These are phyloP conservation scores for Sturnus vulgaris DNA, from an alignment of 2,113 vertebrate species.

Conservation along the genomic window DNA sequence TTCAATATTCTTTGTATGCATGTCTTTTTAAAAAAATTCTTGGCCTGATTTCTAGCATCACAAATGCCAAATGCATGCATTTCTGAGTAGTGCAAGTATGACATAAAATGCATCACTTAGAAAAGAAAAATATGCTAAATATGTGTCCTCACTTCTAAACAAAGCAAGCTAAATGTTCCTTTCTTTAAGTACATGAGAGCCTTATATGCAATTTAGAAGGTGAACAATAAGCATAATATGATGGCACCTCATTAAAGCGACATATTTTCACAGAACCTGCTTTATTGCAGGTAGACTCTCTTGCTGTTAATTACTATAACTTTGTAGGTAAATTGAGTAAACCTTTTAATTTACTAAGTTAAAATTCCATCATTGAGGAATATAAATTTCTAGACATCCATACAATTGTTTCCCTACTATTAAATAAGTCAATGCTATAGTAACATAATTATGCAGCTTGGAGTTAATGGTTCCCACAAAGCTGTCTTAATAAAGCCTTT, in stretches of 20 bases:
- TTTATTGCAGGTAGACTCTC: background rate
- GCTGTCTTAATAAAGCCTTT: slow-evolving; percentile 69
- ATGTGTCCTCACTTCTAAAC: background rate
- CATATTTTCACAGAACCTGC: background rate
- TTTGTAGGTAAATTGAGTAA: slow-evolving; percentile 53
- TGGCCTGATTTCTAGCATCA: background rate
- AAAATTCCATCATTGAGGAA: slow-evolving; percentile 41
- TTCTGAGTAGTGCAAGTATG: background rate
- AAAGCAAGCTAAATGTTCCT: background rate
- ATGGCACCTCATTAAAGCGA: background rate
- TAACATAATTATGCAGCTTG: slow-evolving; percentile 56
- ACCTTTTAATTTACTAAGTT: slow-evolving; percentile 53
- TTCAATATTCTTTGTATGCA: background rate
- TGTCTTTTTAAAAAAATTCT: background rate
- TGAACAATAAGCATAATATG: background rate
- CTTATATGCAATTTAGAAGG: background rate
- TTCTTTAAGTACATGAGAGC: background rate
- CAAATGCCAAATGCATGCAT: background rate
- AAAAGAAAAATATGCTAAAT: background rate
- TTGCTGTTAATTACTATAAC: slow-evolving; percentile 43
- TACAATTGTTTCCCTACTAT: background rate
- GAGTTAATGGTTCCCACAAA: slow-evolving; percentile 64
- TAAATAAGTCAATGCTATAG: slow-evolving; percentile 37
- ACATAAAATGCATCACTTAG: background rate
- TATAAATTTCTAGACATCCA: background rate